These are phyloP conservation scores for Sinocyclocheilus grahami DNA, from an alignment of 2,113 vertebrate genomes.

Conservation along the genomic window DNA sequence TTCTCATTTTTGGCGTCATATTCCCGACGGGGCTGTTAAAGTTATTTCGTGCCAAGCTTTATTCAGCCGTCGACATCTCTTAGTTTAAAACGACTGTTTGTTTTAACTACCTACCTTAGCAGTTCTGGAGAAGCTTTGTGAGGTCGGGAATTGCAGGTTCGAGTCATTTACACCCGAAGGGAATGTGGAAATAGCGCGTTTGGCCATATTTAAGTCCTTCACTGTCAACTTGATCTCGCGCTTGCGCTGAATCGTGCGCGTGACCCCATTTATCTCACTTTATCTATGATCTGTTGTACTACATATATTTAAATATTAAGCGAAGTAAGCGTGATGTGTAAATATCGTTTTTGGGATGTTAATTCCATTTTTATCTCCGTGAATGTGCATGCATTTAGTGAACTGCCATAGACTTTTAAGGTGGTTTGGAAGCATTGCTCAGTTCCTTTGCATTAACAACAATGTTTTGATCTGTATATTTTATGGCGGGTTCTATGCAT, in stretches of 20 bases:
- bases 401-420: not conserved
- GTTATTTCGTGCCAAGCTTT: slow-evolving; percentile 39
- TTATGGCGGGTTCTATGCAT: slow-evolving; percentile 11
- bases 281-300: not conserved
- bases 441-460: not conserved
- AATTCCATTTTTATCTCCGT: not conserved
- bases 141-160: not conserved
- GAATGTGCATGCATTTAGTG: not conserved
- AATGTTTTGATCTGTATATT: not conserved
- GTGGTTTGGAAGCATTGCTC: not conserved
- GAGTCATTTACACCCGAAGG: slow-evolving; percentile 4
- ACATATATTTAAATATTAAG: not conserved
- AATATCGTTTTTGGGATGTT: not conserved
- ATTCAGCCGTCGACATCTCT: slow-evolving; percentile 38
- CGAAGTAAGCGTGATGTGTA: not conserved
- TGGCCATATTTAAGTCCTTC: slow-evolving; percentile 23
- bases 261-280: slow-evolving; percentile 34
- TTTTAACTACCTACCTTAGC: not conserved
- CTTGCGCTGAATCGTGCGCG: slow-evolving; percentile 31
- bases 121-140: not conserved
- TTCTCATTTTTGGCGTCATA: slow-evolving; percentile 2
- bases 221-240: slow-evolving; percentile 16
- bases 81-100: slow-evolving; percentile 28
- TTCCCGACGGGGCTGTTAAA: slow-evolving; percentile 33
- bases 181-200: slow-evolving; percentile 25